phyloP scores from a whole-genome alignment of 2,888 invertebrate species.

The Graphium colonna region DNA sequence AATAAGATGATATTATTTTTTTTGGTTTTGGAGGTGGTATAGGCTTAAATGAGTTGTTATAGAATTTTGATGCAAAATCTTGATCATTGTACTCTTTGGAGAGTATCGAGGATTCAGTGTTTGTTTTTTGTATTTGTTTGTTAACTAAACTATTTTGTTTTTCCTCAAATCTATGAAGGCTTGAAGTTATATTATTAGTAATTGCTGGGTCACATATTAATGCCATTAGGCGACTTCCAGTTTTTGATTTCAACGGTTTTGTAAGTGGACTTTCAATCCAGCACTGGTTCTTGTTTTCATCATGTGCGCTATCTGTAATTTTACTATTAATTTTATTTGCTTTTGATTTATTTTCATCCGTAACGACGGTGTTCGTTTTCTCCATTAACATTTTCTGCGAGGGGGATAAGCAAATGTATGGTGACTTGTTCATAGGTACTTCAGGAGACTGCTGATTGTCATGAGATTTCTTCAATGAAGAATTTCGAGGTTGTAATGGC shows the following conservation, averaged over 20 bases:
- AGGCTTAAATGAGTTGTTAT: constrained; percentile 46
- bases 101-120: constrained; percentile 25
- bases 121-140: constrained; percentile 32
- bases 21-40: constrained; percentile 64
- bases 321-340: constrained; percentile 85
- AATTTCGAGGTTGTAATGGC: constrained; percentile 64
- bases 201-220: constrained; percentile 79
- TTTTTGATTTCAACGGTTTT: constrained; percentile 71
- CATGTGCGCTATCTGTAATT: constrained; percentile 80
- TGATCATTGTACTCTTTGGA: constrained; percentile 32
- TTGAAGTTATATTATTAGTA: constrained; percentile 49
- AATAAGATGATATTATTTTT: constrained; percentile 58
- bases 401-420: constrained; percentile 86
- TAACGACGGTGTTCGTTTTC: constrained; percentile 71
- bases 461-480: constrained; percentile 61
- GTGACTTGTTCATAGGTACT: constrained; percentile 80
- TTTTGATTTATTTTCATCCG: constrained; percentile 78
- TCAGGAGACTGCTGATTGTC: constrained; percentile 78
- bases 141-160: constrained; percentile 36
- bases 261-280: constrained; percentile 36
- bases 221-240: constrained; percentile 81
- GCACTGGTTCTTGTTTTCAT: constrained; percentile 35
- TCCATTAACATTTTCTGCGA: constrained; percentile 83
- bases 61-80: not conserved
- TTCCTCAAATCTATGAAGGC: constrained; percentile 38